These are phyloP conservation scores for Emydura subglobosa DNA, from an alignment of 2,113 vertebrate species.

Conservation along the genomic window DNA sequence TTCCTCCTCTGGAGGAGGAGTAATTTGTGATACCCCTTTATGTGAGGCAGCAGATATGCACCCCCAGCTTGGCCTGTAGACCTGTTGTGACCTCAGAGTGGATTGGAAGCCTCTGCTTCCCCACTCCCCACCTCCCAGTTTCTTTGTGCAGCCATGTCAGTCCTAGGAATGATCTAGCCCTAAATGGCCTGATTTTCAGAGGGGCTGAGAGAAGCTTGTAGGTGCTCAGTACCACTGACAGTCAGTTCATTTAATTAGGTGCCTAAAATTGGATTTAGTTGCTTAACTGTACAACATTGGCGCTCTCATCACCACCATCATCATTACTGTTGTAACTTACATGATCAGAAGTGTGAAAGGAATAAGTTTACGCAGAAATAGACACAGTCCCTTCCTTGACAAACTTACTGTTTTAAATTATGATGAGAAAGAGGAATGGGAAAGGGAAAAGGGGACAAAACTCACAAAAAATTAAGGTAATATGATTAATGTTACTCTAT, in stretches of 20 bases:
- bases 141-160: no score
- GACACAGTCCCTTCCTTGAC: neutral
- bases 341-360: neutral
- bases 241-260: neutral
- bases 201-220: neutral
- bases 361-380: neutral
- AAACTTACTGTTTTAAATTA: neutral
- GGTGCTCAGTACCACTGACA: neutral
- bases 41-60: no score
- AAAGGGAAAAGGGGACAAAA: neutral
- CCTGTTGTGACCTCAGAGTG: no score
- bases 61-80: no score
- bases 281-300: neutral
- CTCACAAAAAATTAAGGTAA: no score
- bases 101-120: no score
- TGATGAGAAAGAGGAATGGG: neutral
- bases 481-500: neutral
- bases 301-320: neutral
- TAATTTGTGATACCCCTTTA: no score
- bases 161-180: no score
- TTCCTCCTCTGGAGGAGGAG: no score
- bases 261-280: neutral
- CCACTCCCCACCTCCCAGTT: accelerated
- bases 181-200: neutral
- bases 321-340: neutral